Evolutionary conservation across 2,888 invertebrate species (phyloP).

Genomic region (Gandaritis pyraliata): DNA sequence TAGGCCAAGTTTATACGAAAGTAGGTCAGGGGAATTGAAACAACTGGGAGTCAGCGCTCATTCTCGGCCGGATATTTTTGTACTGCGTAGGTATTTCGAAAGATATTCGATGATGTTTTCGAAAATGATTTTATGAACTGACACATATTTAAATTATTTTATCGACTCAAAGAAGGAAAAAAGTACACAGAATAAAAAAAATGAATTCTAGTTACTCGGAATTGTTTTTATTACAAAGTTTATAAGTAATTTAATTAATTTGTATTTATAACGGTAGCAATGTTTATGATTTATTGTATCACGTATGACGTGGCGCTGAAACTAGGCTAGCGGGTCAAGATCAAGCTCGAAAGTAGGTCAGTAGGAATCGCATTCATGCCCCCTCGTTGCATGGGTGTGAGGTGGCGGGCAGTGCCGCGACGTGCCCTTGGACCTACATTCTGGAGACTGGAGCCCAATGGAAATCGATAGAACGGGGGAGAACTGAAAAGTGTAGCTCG

Average conservation of each 20-base stretch:
- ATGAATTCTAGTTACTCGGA: conserved; percentile 3
- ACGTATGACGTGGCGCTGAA: conserved; percentile 38
- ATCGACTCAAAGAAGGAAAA: neutral
- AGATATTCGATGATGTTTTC: conserved; percentile 22
- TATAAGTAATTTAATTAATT: conserved; percentile 1
- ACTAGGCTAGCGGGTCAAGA: conserved; percentile 65
- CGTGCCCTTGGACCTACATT: conserved; percentile 52
- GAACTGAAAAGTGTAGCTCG: neutral
- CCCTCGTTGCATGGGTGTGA: conserved; percentile 45
- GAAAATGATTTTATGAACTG: conserved; percentile 22
- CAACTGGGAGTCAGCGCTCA: conserved; percentile 62
- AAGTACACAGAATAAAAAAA: conserved; percentile 1
- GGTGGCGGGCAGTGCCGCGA: conserved; percentile 40
- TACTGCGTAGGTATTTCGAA: conserved; percentile 39
- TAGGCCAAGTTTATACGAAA: conserved; percentile 75
- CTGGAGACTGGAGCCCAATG: conserved; percentile 12
- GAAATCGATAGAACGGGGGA: conserved; percentile 6
- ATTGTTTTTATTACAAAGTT: neutral
- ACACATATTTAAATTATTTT: neutral
- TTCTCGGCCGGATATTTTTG: conserved; percentile 65
- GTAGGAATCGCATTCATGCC: conserved; percentile 61
- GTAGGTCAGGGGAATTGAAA: conserved; percentile 73
- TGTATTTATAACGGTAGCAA: conserved; percentile 12
- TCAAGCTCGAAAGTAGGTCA: conserved; percentile 70
- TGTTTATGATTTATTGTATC: conserved; percentile 31